phyloP scores from a whole-genome alignment of 2,113 vertebrate species.

The Campylomormyrus numenius region DNA sequence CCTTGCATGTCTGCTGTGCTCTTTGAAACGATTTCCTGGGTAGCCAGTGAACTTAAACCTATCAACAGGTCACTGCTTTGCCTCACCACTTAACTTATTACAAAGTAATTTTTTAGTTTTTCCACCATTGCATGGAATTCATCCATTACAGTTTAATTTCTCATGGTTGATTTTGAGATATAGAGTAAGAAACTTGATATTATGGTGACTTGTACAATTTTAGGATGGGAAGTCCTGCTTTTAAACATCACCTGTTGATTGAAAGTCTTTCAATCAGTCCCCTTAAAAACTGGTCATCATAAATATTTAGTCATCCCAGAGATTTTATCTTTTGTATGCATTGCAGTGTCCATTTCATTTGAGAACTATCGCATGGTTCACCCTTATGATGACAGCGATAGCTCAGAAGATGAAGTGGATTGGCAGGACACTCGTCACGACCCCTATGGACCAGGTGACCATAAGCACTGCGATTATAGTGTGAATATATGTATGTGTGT shows the following conservation, averaged over 20 bases:
- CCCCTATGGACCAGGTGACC: constrained; percentile 80
- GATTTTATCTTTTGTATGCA: constrained; percentile 24
- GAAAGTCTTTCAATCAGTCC: neutral
- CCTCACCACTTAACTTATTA: neutral
- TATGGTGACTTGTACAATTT: neutral
- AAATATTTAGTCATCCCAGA: neutral
- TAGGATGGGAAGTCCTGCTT: neutral
- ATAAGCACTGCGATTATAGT: neutral
- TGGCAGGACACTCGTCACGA: constrained; percentile 94
- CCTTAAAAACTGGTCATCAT: neutral
- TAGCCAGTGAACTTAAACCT: neutral
- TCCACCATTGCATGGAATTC: neutral
- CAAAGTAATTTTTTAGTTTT: neutral
- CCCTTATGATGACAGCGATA: constrained; percentile 87
- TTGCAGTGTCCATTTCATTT: constrained; percentile 92
- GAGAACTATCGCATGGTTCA: constrained; percentile 96
- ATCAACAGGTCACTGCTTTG: neutral
- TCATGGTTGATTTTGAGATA: neutral
- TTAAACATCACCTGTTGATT: neutral
- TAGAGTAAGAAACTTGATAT: neutral
- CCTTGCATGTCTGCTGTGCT: neutral
- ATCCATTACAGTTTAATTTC: neutral
- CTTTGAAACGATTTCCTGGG: neutral
- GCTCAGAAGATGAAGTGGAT: constrained; percentile 93
- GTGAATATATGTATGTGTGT: neutral